Base-by-base conservation (phyloP, 2,888 invertebrate species). In the Rugalucina vietnamica region DNA sequence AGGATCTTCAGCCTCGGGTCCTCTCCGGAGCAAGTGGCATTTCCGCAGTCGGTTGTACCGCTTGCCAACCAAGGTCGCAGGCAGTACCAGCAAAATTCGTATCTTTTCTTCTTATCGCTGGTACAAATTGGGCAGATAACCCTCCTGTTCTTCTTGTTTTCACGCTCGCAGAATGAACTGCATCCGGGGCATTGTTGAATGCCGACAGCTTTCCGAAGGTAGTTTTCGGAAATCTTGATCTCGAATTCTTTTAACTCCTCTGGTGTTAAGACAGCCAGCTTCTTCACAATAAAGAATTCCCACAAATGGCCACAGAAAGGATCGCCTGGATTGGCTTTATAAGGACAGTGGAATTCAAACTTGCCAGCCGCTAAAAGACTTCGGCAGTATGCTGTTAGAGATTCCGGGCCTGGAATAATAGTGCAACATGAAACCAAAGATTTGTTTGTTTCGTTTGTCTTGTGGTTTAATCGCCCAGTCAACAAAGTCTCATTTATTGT, bases 21-120 rank as follows among this genome's bases (percentile, higher is more conserved):
- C 71, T 85, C 73, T 4, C 86, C 86, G 12, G 85, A 83, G 71
- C 90, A 90, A 21, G 71, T 79, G 10, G 57, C 34, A 57, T 90
- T 89, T 27, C 88, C 89, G 34, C 90, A 90, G 21, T 80, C 75
- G 0, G 43, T 54, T 5, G 60, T 78, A 0, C 65, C 69, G 4
- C 36, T n/a, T 14, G 81, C 54, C 0, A 80, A 81, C 88, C 90
- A 90, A 0, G 69, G 37, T 39, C 82, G 76, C 18, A 88, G 71
- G 60, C 90, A 89, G 21, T 75, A 85, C 88, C 88, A 90, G 50
- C 90, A 90, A 60, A 90, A 90, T 43, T 90, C 89, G 76, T 82
- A 88, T 8, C 36, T 29, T 37, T 10, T 24, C n/a, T 80, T 76
- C 14, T 79, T 71, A 34, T 79, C 57, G n/a, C 75, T 76, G 8